A percentile compares a stretch with the other conserved stretches of the same genome.
Conservation (phyloP, 64 coral and sea anemone species). For the Pocillopora verrucosa region DNA sequence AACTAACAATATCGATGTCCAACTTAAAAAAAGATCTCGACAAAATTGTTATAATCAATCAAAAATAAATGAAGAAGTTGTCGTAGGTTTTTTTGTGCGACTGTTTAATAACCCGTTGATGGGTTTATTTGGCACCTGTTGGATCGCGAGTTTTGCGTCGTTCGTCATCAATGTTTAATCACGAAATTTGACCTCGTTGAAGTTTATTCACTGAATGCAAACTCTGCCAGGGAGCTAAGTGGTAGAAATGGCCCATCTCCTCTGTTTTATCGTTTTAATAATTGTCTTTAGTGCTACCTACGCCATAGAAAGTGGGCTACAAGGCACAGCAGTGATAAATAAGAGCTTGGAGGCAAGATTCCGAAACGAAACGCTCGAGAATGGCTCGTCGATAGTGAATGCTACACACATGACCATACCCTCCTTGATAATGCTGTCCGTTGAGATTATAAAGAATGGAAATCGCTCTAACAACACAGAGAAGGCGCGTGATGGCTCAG, state of each 20-base stretch:
- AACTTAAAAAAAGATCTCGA: not conserved
- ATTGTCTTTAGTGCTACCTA: not conserved
- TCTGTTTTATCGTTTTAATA: not conserved
- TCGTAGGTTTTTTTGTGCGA: not conserved
- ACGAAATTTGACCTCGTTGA: not conserved
- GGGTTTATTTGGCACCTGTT: not conserved
- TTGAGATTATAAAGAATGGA: slow-evolving; percentile 38
- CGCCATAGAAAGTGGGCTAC: not conserved
- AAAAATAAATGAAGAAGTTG: not conserved
- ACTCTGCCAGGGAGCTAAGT: not conserved
- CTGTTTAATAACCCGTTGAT: slow-evolving; percentile 20
- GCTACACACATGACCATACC: not conserved
- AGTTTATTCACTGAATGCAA: not conserved
- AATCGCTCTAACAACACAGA: slow-evolving; percentile 16
- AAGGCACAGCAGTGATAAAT: not conserved
- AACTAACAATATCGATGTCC: too few species aligned
- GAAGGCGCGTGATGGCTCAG: not conserved
- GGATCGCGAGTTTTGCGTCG: not conserved
- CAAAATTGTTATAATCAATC: not conserved
- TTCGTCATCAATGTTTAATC: slow-evolving; percentile 28
- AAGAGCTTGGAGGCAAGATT: not conserved
- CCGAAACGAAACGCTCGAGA: not conserved
- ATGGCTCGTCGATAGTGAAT: not conserved
- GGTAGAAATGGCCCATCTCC: slow-evolving; percentile 1
- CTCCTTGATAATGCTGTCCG: slow-evolving; percentile 27